Conservation (phyloP, 2,888 invertebrate genomes). For the Hydropsyche betteni region DNA sequence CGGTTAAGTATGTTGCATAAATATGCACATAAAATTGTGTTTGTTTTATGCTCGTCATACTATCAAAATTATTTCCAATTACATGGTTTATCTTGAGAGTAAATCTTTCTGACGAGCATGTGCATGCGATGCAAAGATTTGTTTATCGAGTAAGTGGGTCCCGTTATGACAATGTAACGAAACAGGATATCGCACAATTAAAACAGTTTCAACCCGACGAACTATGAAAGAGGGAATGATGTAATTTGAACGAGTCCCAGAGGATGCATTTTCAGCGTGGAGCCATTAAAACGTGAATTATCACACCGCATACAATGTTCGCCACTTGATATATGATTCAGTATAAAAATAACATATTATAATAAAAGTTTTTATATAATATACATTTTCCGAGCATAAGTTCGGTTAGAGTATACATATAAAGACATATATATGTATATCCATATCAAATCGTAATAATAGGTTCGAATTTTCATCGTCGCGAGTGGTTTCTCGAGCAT, state of each 20-base stretch:
- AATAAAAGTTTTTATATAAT: too few species aligned
- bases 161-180: conserved; percentile 19
- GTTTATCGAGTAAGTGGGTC: neutral
- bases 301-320: conserved; percentile 11
- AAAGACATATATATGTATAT: too few species aligned
- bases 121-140: too few species aligned
- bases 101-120: too few species aligned
- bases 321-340: conserved; percentile 21
- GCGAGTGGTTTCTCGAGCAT: conserved; percentile 14
- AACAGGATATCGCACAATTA: conserved; percentile 26
- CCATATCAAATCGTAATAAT: conserved; percentile 13
- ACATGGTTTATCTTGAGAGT: too few species aligned
- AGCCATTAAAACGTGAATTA: conserved; percentile 38
- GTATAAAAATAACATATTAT: neutral
- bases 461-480: conserved; percentile 17
- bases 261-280: conserved; percentile 27
- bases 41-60: too few species aligned
- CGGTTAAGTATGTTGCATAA: too few species aligned
- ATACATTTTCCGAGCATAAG: too few species aligned
- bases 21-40: too few species aligned
- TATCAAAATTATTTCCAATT: too few species aligned
- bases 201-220: conserved; percentile 19
- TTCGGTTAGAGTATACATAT: too few species aligned
- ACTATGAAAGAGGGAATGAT: conserved; percentile 30
- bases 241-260: conserved; percentile 37